Evolutionary conservation across 2,113 vertebrate species (phyloP).

Genomic region (Oryzias woworae): DNA sequence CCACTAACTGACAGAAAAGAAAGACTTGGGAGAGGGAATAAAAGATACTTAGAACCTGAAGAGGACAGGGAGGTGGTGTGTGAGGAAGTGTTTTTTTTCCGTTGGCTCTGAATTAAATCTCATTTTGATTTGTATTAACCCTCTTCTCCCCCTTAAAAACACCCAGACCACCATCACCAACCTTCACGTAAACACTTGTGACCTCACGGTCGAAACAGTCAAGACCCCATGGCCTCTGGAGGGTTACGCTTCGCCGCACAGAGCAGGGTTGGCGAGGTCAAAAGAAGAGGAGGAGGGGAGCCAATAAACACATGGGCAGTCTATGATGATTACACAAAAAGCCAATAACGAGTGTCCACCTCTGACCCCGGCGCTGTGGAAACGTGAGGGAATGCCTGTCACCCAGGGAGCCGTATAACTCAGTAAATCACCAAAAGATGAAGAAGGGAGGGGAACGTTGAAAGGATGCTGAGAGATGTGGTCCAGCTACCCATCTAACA

Average conservation of each 20-base stretch:
- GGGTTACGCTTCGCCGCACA: constrained; percentile 51
- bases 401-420: constrained; percentile 64
- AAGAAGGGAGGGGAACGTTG: not conserved
- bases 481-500: constrained; percentile 26
- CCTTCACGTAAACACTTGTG: constrained; percentile 53
- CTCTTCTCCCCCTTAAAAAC: constrained; percentile 5
- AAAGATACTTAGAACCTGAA: constrained; percentile 53
- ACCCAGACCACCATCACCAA: not conserved
- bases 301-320: constrained; percentile 59
- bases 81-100: not conserved
- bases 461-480: constrained; percentile 15
- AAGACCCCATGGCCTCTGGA: constrained; percentile 38
- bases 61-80: constrained; percentile 31
- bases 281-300: constrained; percentile 39
- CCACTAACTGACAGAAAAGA: constrained; percentile 74
- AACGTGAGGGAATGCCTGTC: constrained; percentile 69
- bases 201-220: constrained; percentile 54
- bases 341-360: constrained; percentile 71
- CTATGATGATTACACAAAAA: constrained; percentile 73
- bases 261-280: constrained; percentile 46
- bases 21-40: constrained; percentile 52
- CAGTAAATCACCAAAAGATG: constrained; percentile 47
- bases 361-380: constrained; percentile 70
- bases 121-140: constrained; percentile 7
- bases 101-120: constrained; percentile 13